These are phyloP conservation scores for Diadegma fenestrale DNA, from an alignment of 2,888 invertebrate genomes.

Conservation along the genomic window DNA sequence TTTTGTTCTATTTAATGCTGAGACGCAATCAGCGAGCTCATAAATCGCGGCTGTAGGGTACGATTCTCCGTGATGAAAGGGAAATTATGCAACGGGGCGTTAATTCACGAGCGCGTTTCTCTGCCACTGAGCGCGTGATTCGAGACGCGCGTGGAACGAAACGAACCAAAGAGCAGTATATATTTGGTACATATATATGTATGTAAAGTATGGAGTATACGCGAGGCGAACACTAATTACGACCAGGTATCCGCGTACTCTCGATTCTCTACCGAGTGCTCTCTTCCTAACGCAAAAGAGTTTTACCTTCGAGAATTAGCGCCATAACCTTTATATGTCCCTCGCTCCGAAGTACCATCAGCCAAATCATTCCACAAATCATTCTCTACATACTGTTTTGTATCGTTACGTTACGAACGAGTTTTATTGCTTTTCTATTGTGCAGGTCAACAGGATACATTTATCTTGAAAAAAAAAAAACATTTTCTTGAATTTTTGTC, in stretches of 20 bases:
- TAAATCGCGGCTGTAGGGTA: slow-evolving; percentile 45
- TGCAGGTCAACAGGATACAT: neutral
- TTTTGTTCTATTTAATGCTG: slow-evolving; percentile 27
- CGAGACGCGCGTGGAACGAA: slow-evolving; percentile 49
- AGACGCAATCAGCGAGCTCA: slow-evolving; percentile 49
- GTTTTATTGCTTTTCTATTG: slow-evolving; percentile 13
- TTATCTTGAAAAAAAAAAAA: neutral
- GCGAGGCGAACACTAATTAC: slow-evolving; percentile 52
- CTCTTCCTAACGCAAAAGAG: slow-evolving; percentile 34
- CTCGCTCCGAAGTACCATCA: slow-evolving; percentile 34
- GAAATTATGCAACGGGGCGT: slow-evolving; percentile 63
- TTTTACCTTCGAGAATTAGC: slow-evolving; percentile 37
- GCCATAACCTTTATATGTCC: slow-evolving; percentile 47
- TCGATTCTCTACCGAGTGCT: slow-evolving; percentile 18
- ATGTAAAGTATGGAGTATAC: slow-evolving; percentile 23
- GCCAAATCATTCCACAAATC: slow-evolving; percentile 12
- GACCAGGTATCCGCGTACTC: slow-evolving; percentile 34
- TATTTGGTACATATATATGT: neutral
- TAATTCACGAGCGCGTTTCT: slow-evolving; percentile 53
- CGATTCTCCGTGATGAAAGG: slow-evolving; percentile 57
- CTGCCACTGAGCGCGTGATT: slow-evolving; percentile 44
- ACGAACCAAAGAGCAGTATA: slow-evolving; percentile 23
- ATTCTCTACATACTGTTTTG: neutral
- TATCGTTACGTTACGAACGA: slow-evolving; percentile 4
- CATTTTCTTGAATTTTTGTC: neutral